phyloP scores from a whole-genome alignment of 2,797 vertebrate species.

The Platalea minor region DNA sequence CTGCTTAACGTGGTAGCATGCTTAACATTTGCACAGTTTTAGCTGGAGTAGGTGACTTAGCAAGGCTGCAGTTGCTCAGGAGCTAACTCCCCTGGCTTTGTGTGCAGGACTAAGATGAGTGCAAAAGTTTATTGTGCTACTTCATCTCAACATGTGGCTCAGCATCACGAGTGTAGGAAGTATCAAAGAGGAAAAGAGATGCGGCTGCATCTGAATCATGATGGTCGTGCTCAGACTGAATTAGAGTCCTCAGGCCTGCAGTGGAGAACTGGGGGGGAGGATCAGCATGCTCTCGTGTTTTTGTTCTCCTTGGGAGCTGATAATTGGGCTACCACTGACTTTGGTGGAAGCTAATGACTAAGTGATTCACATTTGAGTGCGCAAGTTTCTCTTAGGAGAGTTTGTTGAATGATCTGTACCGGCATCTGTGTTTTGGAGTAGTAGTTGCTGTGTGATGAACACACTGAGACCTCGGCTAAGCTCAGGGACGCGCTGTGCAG shows the following conservation, averaged over 20 bases:
- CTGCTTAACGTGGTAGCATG: accelerated
- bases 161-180: not conserved
- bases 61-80: not conserved
- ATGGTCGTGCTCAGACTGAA: not conserved
- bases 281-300: not conserved
- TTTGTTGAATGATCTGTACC: not conserved
- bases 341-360: not conserved
- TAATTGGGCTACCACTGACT: not conserved
- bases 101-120: not conserved
- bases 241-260: not conserved
- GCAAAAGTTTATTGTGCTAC: not conserved
- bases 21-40: not conserved
- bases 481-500: not conserved
- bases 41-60: not conserved
- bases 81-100: not conserved
- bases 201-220: not conserved
- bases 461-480: not conserved
- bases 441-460: not conserved
- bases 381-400: not conserved
- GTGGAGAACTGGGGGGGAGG: not conserved
- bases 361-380: not conserved
- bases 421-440: not conserved
- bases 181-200: not conserved
- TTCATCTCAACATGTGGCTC: not conserved
- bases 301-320: not conserved